Conservation (phyloP, 2,797 vertebrate species). For the Podargus strigoides region DNA sequence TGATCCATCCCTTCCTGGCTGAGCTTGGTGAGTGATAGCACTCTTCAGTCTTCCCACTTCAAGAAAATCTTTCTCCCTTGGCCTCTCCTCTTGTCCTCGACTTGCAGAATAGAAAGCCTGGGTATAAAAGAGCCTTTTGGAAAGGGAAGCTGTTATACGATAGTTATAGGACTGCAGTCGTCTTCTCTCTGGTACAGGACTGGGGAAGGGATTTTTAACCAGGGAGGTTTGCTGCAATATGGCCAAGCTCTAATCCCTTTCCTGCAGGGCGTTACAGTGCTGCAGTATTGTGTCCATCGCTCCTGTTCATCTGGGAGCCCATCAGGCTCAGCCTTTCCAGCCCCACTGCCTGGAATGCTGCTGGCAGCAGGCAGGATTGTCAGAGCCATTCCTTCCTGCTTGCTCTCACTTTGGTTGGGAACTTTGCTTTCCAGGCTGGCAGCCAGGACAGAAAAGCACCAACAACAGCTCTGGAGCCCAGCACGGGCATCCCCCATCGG, state of each 20-base stretch:
- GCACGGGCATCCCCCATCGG: rapidly evolving
- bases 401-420: neutral
- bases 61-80: neutral
- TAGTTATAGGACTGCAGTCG: neutral
- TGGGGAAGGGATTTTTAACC: neutral
- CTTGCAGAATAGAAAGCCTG: neutral
- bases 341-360: neutral
- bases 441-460: neutral
- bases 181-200: neutral
- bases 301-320: neutral
- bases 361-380: neutral
- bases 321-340: neutral
- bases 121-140: neutral
- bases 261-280: neutral
- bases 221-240: neutral
- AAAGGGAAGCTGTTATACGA: neutral
- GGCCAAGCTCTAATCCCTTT: neutral
- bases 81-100: neutral
- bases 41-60: neutral
- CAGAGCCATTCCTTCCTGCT: neutral
- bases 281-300: neutral
- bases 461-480: neutral
- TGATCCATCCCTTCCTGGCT: neutral
- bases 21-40: rapidly evolving
- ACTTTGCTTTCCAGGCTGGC: neutral